Conservation (phyloP, 1,140 invertebrate species). For the Coenobita brevimanus region DNA sequence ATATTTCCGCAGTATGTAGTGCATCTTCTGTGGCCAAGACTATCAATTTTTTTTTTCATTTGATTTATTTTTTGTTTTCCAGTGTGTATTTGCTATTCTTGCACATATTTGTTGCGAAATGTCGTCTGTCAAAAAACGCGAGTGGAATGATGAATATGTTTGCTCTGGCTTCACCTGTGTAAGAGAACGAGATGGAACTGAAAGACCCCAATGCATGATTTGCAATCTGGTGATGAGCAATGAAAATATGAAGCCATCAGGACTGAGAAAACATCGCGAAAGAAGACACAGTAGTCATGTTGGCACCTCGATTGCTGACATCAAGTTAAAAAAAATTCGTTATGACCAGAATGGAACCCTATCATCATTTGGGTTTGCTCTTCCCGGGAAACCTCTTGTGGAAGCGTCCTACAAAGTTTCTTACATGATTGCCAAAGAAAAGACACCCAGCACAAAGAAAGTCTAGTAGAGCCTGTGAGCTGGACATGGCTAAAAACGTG, state of each 20-base stretch:
- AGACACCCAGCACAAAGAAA: slow-evolving; percentile 69
- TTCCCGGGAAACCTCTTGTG: slow-evolving; percentile 23
- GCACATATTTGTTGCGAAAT: neutral
- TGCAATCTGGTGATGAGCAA: slow-evolving; percentile 45
- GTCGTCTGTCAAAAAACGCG: neutral
- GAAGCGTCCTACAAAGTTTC: slow-evolving; percentile 67
- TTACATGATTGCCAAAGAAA: slow-evolving; percentile 68
- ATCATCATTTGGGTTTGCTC: slow-evolving; percentile 29
- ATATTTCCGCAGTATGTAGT: too few species aligned
- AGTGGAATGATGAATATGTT: slow-evolving; percentile 25
- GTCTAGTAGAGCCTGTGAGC: slow-evolving; percentile 48
- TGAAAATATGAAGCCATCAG: slow-evolving; percentile 46
- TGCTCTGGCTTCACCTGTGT: slow-evolving; percentile 33
- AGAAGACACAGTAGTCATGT: slow-evolving; percentile 38
- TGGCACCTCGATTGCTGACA: slow-evolving; percentile 23
- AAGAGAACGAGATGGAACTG: slow-evolving; percentile 38
- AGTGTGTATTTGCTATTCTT: too few species aligned
- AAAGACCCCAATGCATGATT: slow-evolving; percentile 38
- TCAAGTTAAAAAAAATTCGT: slow-evolving; percentile 31
- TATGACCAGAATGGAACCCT: slow-evolving; percentile 48
- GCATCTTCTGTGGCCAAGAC: too few species aligned
- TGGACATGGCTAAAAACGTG: slow-evolving; percentile 56
- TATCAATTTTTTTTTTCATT: too few species aligned
- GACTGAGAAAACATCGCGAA: slow-evolving; percentile 29
- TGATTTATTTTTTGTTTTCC: too few species aligned